Conservation (phyloP, 2,797 vertebrate genomes). For the Eupleurogrammus muticus region DNA sequence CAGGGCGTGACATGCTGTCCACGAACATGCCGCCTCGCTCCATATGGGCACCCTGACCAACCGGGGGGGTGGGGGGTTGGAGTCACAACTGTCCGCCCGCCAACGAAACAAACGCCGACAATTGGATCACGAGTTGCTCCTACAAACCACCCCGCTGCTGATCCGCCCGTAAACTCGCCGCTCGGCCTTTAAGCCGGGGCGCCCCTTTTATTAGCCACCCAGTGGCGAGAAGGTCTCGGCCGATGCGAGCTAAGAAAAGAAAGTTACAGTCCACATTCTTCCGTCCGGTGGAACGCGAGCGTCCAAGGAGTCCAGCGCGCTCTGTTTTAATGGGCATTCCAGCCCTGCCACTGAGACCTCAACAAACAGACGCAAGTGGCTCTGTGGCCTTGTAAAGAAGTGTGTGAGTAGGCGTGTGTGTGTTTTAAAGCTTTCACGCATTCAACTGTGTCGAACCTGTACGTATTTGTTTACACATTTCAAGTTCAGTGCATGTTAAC, state of each 20-base stretch:
- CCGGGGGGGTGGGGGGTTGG: too few relatives aligned
- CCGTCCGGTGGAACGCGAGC: constrained; percentile 4
- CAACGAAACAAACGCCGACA: too few relatives aligned
- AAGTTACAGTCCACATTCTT: constrained; percentile 40
- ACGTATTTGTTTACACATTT: background rate
- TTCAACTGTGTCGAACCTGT: constrained; percentile 5
- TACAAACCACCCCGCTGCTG: background rate
- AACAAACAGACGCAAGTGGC: constrained; percentile 53
- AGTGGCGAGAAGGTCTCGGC: constrained; percentile 12
- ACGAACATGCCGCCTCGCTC: background rate
- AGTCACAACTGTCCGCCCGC: background rate
- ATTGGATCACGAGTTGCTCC: background rate
- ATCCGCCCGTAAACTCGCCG: constrained; percentile 4
- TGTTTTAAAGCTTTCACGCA: constrained; percentile 9
- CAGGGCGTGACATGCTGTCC: background rate
- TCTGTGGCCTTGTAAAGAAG: constrained; percentile 45
- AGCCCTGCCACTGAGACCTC: constrained; percentile 45
- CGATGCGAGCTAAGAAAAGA: constrained; percentile 44
- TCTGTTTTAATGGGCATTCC: constrained; percentile 67
- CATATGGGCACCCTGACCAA: too few relatives aligned
- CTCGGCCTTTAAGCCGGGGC: constrained; percentile 2
- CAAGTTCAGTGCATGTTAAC: too few relatives aligned
- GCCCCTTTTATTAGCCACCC: constrained; percentile 28
- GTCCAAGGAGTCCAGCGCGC: constrained; percentile 17
- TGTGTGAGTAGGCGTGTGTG: background rate